Percentiles rank a stretch among this genome's conserved stretches.
Conservation (phyloP, 1,140 invertebrate species). For the Thaumetopoea pityocampa region DNA sequence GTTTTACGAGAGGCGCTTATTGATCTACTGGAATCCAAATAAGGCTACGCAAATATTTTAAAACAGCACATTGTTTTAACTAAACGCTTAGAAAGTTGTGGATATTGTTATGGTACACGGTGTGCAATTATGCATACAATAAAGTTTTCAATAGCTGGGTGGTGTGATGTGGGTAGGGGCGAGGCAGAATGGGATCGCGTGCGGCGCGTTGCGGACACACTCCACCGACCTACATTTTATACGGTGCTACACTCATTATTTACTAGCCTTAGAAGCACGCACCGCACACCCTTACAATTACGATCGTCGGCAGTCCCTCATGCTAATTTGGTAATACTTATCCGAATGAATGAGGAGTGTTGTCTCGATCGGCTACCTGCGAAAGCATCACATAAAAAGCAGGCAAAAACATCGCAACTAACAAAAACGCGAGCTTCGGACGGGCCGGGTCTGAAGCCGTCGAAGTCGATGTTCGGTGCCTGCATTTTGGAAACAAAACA, state of each 20-base stretch:
- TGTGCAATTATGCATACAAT: conserved; percentile 26
- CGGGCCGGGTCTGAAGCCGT: conserved; percentile 54
- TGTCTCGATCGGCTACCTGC: conserved; percentile 51
- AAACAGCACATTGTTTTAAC: too few relatives aligned
- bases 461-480: conserved; percentile 69
- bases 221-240: conserved; percentile 73
- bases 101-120: too few relatives aligned
- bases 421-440: conserved; percentile 60
- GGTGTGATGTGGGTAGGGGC: conserved; percentile 42
- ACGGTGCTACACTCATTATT: conserved; percentile 59
- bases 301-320: conserved; percentile 15
- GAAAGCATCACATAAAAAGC: conserved; percentile 67
- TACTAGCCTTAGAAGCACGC: conserved; percentile 51
- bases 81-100: too few relatives aligned
- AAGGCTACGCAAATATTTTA: too few relatives aligned
- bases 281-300: conserved; percentile 38
- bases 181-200: conserved; percentile 61
- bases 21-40: too few relatives aligned
- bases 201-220: conserved; percentile 43
- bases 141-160: conserved; percentile 21
- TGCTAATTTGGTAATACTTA: not conserved
- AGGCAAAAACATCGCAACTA: conserved; percentile 62
- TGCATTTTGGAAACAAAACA: conserved; percentile 74
- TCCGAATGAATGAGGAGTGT: conserved; percentile 24
- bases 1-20: too few relatives aligned